Base-by-base conservation (phyloP, 2,113 vertebrate genomes). In the Emydocephalus ijimae region DNA sequence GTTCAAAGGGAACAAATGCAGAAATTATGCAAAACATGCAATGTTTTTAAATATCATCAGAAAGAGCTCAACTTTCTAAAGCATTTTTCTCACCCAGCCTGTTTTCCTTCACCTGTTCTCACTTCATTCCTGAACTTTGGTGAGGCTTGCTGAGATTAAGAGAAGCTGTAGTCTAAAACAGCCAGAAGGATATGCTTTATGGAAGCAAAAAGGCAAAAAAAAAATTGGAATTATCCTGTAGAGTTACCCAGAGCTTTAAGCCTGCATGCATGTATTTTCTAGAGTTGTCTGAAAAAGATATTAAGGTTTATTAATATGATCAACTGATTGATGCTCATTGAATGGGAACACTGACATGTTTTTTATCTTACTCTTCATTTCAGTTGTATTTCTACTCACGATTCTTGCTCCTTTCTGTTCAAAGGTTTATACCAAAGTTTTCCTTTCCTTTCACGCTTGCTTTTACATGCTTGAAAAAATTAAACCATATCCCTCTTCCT, bases 401-500 rank as follows among this genome's bases (percentile, higher is more conserved):
- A 4, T 95, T 89, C n/a, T 94, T 54, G 85, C 3, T 1, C 0
- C 52, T 89, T 3, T 86, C 90, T 91, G 87, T 89, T 29, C 89
- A 12, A 56, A 74, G 89, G 93, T 85, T 55, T 69, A 86, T 81
- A 23, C n/a, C 88, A 54, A 69, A 91, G 0, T 2, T 74, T 56
- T 89, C 91, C 5, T 61, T 88, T 93, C 94, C 48, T 92, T 91
- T 90, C 93, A 23, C 93, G 90, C 91, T 92, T 93, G 59, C 4
- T 91, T 92, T 86, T 95, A 95, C 95, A 93, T 95, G 95, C 94
- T 94, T 52, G 0, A 97, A 97, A 97, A 98, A 97, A 97, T 96
- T 94, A 89, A 89, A 91, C 90, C 85, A 91, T 89, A 94, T 26
- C 29, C 48, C 57, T 14, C 59, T 34, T 55, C 59, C 93, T 94